Base-by-base conservation (phyloP, 1,140 invertebrate species). In the Leptinotarsa lineolata region DNA sequence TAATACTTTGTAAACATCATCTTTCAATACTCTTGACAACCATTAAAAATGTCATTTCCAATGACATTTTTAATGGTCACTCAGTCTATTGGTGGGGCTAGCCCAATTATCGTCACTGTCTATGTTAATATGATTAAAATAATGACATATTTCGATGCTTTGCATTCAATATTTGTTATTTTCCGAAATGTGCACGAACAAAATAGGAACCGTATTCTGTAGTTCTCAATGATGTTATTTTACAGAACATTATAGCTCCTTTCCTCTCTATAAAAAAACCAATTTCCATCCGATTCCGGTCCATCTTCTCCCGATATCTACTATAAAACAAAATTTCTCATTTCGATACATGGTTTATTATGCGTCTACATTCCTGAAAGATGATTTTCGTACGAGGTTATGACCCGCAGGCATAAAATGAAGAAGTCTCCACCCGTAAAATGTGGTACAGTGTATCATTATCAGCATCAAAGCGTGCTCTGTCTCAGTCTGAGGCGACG, bases 371-470 rank as follows among this genome's bases (percentile, higher is more conserved):
- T 54, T 54, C 48, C 48, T n/a, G 48, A 54, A 21, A 22, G 61
- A 64, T 64, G 61, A 64, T 64, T 64, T 22, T 64, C 22, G 61
- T 64, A 64, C 15, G 64, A 18, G 64, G 64, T 66, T 66, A 66
- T 66, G 64, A 66, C n/a, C 64, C 39, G 22, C n/a, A 66, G 64
- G 64, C 64, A 66, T 66, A 66, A 66, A 66, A 66, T 44, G 39
- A 66, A 46, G 64, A 30, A 66, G 64, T 66, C 30, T 66, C 64
- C 30, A 44, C 15, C 64, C 64, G 64, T 66, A 66, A 66, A 66
- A 66, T 66, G 64, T 66, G 39, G 64, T 39, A 44, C 64, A 66
- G 64, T 66, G 30, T 66, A 66, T 66, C 64, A 66, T 66, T 64
- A 66, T 66, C 22, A 66, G 64, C 64, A 66, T 66, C 64, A 69